These are phyloP conservation scores for Holothuria scabra DNA, from an alignment of 53 echinoderm and acorn worm genomes.

Conservation along the genomic window DNA sequence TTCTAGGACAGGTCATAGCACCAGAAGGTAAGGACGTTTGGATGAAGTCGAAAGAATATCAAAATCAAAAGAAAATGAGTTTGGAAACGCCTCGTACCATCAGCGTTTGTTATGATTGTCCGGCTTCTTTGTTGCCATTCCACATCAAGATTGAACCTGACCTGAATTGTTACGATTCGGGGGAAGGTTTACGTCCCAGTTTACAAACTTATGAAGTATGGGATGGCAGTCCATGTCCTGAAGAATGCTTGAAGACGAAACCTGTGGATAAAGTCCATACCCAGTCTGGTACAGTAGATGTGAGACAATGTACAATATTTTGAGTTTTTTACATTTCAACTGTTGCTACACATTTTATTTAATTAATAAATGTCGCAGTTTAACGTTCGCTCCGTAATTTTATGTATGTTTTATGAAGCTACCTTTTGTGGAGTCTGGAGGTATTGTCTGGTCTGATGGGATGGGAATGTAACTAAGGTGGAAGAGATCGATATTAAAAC, in stretches of 20 bases:
- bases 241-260: conserved; percentile 26
- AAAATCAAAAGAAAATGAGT: not conserved
- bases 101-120: not conserved
- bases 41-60: not conserved
- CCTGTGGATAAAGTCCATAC: conserved; percentile 9
- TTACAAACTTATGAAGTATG: not conserved
- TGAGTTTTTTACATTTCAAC: too few species aligned
- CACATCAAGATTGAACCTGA: not conserved
- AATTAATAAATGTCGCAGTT: too few species aligned
- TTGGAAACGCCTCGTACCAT: not conserved
- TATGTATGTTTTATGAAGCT: too few species aligned
- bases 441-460: too few species aligned
- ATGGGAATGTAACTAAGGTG: too few species aligned
- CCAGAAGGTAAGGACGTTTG: conserved; percentile 11
- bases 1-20: conserved; percentile 18
- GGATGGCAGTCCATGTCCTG: conserved; percentile 15
- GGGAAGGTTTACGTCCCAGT: not conserved
- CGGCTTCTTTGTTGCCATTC: not conserved
- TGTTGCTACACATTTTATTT: too few species aligned
- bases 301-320: not conserved
- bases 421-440: too few species aligned
- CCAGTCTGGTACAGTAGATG: not conserved
- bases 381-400: too few species aligned
- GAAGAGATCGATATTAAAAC: too few species aligned
- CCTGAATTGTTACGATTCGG: not conserved